Base-by-base conservation (phyloP, 1,140 invertebrate genomes). In the Philopotamus ludificatus region DNA sequence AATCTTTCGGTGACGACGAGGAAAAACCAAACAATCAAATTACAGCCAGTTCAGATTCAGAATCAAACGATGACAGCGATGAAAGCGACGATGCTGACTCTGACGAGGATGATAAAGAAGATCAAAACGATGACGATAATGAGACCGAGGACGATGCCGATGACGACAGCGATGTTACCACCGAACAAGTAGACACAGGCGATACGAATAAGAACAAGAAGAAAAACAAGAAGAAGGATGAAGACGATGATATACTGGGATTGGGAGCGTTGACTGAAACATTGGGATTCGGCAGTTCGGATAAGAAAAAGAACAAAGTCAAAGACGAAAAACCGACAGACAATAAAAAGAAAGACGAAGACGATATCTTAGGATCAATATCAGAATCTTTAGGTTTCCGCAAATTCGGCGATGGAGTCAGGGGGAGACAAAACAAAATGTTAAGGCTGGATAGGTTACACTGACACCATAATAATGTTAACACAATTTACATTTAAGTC, bases 341-440 rank as follows among this genome's bases (percentile, higher is more conserved):
- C 12, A n/a, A 39, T 1, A 70, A 70, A 39, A 70, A 70, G 41
- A 66, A 70, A 20, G 62, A 70, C 34, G 50, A 64, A 12, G 64
- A 60, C 20, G 59, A 47, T 54, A 59, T 66, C 42, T 54, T 70
- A 25, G 59, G 57, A 18, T 53, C 68, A 0, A 47, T 69, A 8
- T 51, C 67, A 15, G 63, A 66, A 15, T 28, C 67, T 9, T 55
- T 70, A 25, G 68, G 64, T 22, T 64, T 66, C n/a, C 9, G 67
- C 9, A 66, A 60, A 16, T 66, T 69, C 15, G 63, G 63, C n/a
- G 45, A 57, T n/a, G 66, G 63, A 51, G 16, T n/a, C 51, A 75
- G 74, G 65, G 74, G 77, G 72, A 75, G 78, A 72, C 77, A 78
- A 74, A 81, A 81, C 70, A 80, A 80, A 76, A 81, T 81, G 79